A percentile compares a stretch with the other conserved stretches of the same genome.
Conservation (phyloP, 2,797 vertebrate species). For the Thalassophryne amazonica region DNA sequence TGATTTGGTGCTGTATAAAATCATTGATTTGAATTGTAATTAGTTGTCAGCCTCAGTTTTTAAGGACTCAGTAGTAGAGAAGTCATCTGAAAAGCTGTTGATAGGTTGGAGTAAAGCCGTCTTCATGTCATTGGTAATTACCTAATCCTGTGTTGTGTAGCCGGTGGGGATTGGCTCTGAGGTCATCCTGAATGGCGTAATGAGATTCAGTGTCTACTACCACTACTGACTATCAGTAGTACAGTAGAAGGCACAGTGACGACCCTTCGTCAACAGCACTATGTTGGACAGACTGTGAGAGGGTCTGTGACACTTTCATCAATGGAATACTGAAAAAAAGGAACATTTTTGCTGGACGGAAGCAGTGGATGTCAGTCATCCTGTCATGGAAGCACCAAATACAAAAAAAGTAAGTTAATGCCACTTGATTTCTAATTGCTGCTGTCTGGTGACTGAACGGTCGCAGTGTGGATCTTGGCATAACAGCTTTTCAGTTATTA, state of each 20-base stretch:
- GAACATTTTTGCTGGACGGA: conserved; percentile 11
- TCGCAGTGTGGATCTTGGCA: conserved; percentile 6
- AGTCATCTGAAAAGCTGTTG: conserved; percentile 17
- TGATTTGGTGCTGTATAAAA: too few relatives aligned
- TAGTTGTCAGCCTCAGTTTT: conserved; percentile 9
- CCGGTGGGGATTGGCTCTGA: conserved; percentile 58
- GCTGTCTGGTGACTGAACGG: conserved; percentile 9
- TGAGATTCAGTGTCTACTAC: conserved; percentile 66
- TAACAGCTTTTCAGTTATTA: too few relatives aligned
- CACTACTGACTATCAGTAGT: conserved; percentile 38
- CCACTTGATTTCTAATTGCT: conserved; percentile 7
- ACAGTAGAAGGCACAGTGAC: conserved; percentile 16
- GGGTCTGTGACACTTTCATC: conserved; percentile 33
- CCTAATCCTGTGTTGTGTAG: conserved; percentile 67
- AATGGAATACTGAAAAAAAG: conserved; percentile 46
- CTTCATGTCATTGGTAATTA: conserved; percentile 72
- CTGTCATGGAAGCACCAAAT: conserved; percentile 64
- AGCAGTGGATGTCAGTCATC: conserved; percentile 30
- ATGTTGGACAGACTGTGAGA: conserved; percentile 46
- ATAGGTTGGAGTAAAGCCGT: conserved; percentile 59
- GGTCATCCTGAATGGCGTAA: conserved; percentile 76
- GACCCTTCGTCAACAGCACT: conserved; percentile 23
- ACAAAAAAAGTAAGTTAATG: conserved; percentile 67
- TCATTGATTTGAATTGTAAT: too few relatives aligned
- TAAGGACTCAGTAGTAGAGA: conserved; percentile 6